Conservation (phyloP, 30 jellyfish, hydroid and myxozoan genomes). For the Turritopsis dohrnii region DNA sequence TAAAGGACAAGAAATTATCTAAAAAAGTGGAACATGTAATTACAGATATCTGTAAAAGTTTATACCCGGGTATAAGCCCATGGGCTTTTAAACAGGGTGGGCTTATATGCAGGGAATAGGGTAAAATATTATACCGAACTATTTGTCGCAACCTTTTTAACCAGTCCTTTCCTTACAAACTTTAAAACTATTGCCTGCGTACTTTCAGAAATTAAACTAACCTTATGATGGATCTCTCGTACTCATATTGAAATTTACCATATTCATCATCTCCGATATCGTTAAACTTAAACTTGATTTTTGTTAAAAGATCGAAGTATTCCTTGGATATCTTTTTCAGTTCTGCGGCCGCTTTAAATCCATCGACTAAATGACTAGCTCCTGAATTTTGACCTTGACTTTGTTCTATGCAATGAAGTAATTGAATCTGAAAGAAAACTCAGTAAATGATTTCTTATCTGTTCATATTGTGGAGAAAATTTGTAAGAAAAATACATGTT, state of each 20-base stretch:
- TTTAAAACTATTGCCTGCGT: neutral
- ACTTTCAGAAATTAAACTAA: slow-evolving; percentile 9
- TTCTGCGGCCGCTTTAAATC: slow-evolving; percentile 40
- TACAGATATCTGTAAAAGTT: no score
- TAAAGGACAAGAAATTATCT: no score
- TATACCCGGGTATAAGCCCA: no score
- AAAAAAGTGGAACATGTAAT: no score
- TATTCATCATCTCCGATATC: slow-evolving; percentile 54
- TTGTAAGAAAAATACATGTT: neutral
- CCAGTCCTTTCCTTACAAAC: no score
- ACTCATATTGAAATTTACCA: slow-evolving; percentile 51
- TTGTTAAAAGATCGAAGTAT: slow-evolving; percentile 46
- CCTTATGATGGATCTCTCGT: slow-evolving; percentile 77
- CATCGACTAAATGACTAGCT: slow-evolving; percentile 64
- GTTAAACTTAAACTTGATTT: slow-evolving; percentile 41
- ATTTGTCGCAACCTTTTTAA: no score
- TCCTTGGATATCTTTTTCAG: slow-evolving; percentile 49
- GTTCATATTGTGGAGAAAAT: no score
- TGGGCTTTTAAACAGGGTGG: no score
- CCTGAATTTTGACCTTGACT: slow-evolving; percentile 42
- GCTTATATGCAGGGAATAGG: no score
- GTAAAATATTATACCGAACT: no score
- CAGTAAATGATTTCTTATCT: neutral
- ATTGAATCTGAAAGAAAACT: slow-evolving; percentile 39
- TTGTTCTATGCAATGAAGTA: slow-evolving; percentile 67